phyloP scores from a whole-genome alignment of 2,888 invertebrate species.

The Neoitamus cyanurus region DNA sequence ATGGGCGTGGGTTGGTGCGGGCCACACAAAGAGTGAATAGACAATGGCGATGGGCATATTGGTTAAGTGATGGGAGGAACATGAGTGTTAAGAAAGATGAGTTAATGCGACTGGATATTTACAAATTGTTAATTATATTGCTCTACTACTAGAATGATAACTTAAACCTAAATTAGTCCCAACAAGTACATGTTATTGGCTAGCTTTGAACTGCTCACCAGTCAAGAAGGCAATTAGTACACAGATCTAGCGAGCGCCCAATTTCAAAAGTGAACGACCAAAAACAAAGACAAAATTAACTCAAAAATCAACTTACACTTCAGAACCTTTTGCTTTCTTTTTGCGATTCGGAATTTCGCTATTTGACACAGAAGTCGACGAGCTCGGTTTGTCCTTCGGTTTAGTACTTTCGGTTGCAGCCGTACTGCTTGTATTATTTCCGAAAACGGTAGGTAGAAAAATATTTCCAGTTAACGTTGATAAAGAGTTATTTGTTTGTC shows the following conservation, averaged over 20 bases:
- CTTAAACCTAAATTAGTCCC: neutral
- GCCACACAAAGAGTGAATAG: neutral
- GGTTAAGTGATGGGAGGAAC: neutral
- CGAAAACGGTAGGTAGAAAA: conserved; percentile 71
- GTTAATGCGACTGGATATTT: conserved; percentile 3
- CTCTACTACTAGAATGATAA: neutral
- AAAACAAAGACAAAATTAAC: neutral
- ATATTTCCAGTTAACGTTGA: conserved; percentile 87
- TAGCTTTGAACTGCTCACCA: neutral
- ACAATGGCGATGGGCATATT: neutral
- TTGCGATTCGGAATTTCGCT: conserved; percentile 55
- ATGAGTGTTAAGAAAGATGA: neutral
- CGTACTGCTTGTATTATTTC: conserved; percentile 13
- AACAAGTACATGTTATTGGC: neutral
- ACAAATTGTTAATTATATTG: neutral
- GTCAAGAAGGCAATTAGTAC: neutral
- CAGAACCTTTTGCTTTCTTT: conserved; percentile 75
- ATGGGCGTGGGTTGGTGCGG: neutral
- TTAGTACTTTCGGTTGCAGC: conserved; percentile 61
- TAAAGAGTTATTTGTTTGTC: conserved; percentile 88
- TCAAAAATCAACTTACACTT: conserved; percentile 70
- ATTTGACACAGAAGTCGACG: conserved; percentile 27
- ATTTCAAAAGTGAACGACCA: neutral
- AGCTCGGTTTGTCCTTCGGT: conserved; percentile 51
- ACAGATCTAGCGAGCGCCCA: neutral